Conservation (phyloP, 2,113 vertebrate genomes). For the Erythrocercus mccallii region DNA sequence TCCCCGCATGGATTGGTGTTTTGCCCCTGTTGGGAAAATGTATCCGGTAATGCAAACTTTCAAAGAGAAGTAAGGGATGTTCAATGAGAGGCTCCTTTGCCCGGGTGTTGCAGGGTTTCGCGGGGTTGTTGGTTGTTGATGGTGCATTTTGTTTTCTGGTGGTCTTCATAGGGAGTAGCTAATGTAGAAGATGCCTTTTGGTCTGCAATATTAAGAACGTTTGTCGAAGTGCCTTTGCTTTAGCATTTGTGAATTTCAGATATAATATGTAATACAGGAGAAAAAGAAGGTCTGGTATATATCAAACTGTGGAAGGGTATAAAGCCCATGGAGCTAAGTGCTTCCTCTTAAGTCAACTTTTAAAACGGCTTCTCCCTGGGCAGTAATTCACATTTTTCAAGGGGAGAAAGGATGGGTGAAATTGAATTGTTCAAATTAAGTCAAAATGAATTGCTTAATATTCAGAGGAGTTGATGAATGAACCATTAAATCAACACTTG, state of each 20-base stretch:
- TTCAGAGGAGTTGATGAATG: constrained; percentile 51
- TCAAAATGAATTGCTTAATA: constrained; percentile 58
- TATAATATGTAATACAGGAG: neutral
- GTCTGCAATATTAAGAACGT: neutral
- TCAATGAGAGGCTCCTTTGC: neutral
- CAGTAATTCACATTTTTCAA: constrained; percentile 6
- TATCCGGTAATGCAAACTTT: neutral
- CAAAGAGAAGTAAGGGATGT: neutral
- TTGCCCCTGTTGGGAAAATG: neutral
- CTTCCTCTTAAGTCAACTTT: constrained; percentile 11
- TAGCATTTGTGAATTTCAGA: neutral
- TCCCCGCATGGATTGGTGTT: neutral
- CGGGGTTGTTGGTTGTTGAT: neutral
- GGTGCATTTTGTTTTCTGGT: neutral
- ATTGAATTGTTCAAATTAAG: constrained; percentile 50
- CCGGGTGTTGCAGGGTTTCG: neutral
- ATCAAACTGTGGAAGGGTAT: neutral
- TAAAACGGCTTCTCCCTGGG: neutral
- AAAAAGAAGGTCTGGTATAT: neutral
- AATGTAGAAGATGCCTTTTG: neutral
- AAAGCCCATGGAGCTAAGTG: neutral
- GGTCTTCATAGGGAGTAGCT: neutral
- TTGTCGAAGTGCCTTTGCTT: neutral
- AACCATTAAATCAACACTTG: constrained; percentile 56
- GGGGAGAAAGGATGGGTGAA: constrained; percentile 16